Conservation (phyloP, 1,140 invertebrate genomes). For the Penaeus chinensis region DNA sequence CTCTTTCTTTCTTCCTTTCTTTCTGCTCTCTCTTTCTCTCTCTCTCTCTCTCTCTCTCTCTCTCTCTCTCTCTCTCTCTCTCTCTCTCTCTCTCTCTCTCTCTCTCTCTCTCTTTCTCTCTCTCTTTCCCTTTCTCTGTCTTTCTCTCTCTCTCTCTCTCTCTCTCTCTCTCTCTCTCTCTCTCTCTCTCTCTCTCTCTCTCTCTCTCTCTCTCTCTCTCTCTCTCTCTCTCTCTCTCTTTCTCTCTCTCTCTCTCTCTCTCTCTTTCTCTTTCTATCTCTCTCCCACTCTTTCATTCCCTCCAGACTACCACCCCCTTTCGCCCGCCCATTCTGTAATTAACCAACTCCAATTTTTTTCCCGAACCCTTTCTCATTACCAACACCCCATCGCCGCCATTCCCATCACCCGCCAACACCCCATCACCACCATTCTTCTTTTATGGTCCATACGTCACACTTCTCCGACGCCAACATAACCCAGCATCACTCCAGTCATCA, state of each 20-base stretch:
- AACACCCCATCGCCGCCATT: neutral
- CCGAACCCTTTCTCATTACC: neutral
- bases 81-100: neutral
- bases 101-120: neutral
- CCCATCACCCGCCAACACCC: neutral
- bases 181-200: neutral
- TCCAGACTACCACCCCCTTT: neutral
- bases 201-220: neutral
- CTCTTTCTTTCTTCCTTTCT: neutral
- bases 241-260: constrained; percentile 17
- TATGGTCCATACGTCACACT: neutral
- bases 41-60: neutral
- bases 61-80: neutral
- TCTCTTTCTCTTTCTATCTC: neutral
- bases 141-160: neutral
- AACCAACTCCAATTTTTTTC: neutral
- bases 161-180: neutral
- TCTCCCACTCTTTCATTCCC: neutral
- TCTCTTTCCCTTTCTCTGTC: neutral
- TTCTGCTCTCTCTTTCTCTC: neutral
- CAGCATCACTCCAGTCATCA: neutral
- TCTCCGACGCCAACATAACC: neutral
- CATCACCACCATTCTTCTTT: neutral
- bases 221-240: neutral
- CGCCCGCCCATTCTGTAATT: neutral